Conservation (phyloP, 2,797 vertebrate genomes). For the Microcaecilia unicolor region DNA sequence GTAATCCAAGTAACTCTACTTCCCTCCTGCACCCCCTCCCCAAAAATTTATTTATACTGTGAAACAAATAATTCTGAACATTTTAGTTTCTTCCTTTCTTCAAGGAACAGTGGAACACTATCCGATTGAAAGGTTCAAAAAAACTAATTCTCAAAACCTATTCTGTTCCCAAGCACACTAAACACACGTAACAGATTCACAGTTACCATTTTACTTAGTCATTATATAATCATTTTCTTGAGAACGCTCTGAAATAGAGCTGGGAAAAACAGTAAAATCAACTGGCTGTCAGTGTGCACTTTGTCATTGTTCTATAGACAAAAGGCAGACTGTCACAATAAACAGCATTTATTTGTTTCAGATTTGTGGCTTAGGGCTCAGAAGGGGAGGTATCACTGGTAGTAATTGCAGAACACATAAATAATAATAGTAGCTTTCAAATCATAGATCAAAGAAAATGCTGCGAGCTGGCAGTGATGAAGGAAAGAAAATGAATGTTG, state of each 20-base stretch:
- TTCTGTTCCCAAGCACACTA: conserved; percentile 11
- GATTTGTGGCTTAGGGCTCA: conserved; percentile 48
- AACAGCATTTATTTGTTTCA: conserved; percentile 57
- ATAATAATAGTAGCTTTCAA: conserved; percentile 57
- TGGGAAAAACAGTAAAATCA: conserved; percentile 25
- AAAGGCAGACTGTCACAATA: conserved; percentile 61
- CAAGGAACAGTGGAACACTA: background rate
- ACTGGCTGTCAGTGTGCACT: conserved; percentile 40
- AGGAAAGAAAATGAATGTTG: conserved; percentile 48
- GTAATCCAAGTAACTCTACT: conserved; percentile 1
- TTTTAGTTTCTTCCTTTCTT: background rate
- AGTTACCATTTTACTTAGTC: conserved; percentile 26
- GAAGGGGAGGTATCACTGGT: conserved; percentile 49
- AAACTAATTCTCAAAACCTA: background rate
- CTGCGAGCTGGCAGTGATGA: conserved; percentile 45
- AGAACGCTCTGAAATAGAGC: conserved; percentile 34
- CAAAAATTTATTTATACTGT: conserved; percentile 1
- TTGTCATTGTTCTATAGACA: conserved; percentile 55
- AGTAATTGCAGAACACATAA: conserved; percentile 58
- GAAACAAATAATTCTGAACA: conserved; percentile 5
- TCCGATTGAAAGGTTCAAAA: background rate
- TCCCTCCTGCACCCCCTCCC: background rate
- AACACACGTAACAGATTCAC: conserved; percentile 26
- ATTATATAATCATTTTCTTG: conserved; percentile 31
- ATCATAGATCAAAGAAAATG: conserved; percentile 56